Evolutionary conservation across 2,113 vertebrate genomes (phyloP).

Genomic region (Callorhinus ursinus): DNA sequence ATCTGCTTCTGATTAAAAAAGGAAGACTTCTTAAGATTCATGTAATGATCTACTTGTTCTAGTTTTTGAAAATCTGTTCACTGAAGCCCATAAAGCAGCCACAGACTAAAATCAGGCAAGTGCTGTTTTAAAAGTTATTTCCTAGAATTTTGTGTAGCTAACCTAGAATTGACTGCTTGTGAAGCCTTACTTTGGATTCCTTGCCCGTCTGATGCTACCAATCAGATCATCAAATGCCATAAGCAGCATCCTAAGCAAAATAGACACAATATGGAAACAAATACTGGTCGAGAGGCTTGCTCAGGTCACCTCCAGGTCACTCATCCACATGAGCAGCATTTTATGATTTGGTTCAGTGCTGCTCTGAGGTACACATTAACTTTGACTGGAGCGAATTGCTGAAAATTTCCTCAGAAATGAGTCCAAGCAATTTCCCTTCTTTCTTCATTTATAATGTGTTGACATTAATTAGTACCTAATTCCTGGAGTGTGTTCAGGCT

Average conservation of each 20-base stretch:
- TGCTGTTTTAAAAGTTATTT: neutral
- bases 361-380: constrained; percentile 45
- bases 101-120: neutral
- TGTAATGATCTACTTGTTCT: neutral
- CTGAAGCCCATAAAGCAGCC: neutral
- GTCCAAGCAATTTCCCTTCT: constrained; percentile 62
- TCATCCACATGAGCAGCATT: neutral
- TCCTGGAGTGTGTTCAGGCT: constrained; percentile 60
- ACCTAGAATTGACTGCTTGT: neutral
- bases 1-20: constrained; percentile 19
- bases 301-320: constrained; percentile 25
- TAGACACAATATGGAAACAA: constrained; percentile 1
- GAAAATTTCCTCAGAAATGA: constrained; percentile 62
- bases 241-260: constrained; percentile 35
- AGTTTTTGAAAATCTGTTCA: neutral
- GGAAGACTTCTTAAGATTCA: neutral
- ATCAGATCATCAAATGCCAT: neutral
- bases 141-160: neutral
- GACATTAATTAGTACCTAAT: constrained; percentile 74
- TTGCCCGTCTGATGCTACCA: neutral
- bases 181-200: neutral
- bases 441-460: constrained; percentile 64
- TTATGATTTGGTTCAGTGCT: constrained; percentile 42
- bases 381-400: constrained; percentile 55
- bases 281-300: neutral